These are phyloP conservation scores for Tachypleus tridentatus DNA, from an alignment of 1,140 invertebrate species.

Conservation along the genomic window DNA sequence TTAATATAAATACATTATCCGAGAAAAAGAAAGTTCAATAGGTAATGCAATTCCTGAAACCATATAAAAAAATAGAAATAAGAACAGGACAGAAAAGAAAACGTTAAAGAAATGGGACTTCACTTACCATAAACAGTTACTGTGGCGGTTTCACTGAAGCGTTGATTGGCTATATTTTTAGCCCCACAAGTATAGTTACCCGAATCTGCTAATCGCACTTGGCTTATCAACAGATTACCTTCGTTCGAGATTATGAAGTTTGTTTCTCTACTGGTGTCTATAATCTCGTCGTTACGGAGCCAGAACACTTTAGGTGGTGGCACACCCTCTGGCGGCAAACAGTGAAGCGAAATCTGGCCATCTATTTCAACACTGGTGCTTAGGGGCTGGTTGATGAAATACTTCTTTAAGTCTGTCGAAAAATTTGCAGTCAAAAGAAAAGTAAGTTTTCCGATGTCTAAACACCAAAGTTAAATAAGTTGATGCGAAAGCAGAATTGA, in stretches of 20 bases:
- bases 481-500: too few species aligned
- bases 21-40: too few species aligned
- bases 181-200: constrained; percentile 97
- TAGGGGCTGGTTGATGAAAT: constrained; percentile 50
- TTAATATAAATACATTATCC: too few species aligned
- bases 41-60: too few species aligned
- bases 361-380: constrained; percentile 70
- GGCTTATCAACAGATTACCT: constrained; percentile 75
- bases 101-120: too few species aligned
- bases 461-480: too few species aligned
- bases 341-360: constrained; percentile 69
- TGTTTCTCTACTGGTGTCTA: constrained; percentile 42
- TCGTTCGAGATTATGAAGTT: constrained; percentile 50
- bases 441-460: too few species aligned
- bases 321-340: constrained; percentile 72
- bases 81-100: too few species aligned
- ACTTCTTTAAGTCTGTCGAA: constrained; percentile 37
- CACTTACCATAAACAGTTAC: constrained; percentile 87
- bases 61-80: too few species aligned
- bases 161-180: constrained; percentile 75
- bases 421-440: too few species aligned
- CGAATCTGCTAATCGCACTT: constrained; percentile 68
- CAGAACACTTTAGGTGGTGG: constrained; percentile 73
- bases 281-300: constrained; percentile 56
- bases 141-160: constrained; percentile 69